Evolutionary conservation across 2,113 vertebrate genomes (phyloP), one percentile per base, ranked within the genome.

Genomic region (Paramisgurnus dabryanus): DNA sequence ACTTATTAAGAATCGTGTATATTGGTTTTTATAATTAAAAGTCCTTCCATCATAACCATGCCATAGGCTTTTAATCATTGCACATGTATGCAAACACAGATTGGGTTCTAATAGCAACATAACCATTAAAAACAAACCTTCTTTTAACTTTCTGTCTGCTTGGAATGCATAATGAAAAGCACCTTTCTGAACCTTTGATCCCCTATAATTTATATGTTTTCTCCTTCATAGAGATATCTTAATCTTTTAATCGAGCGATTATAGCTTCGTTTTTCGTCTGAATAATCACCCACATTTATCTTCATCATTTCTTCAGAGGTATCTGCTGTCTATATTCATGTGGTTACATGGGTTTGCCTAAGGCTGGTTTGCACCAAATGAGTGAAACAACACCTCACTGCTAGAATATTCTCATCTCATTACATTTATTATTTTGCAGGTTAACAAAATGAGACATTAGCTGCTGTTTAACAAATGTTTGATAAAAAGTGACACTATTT

Each of bases 301-400:
- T 47, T 27, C 13, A 18, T 80, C 50, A 67, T 67, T 60, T 67
- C 69, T 40, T 68, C 67, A 47, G 74, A 76, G 74, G 47, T 63
- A 50, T 61, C n/a, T 47, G 40, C 4, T 43, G n/a, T 3, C 69
- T 79, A 3, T 5, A 17, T 76, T 66, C 80, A 47, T 66, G 84
- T 78, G 75, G 6, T 67, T 53, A 79, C 81, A 78, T 18, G 80
- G 71, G 45, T 8, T 76, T 49, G 82, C 85, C 79, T 4, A 3
- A 76, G 67, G 79, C 60, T 18, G 22, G 17, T 78, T 58, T 79
- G 53, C 47, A 27, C 5, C 78, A 76, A 41, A 45, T 10, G 10
- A 57, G 39, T 64, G 34, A 83, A 85, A 58, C 12, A 75, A 58
- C 10, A 55, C 22, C n/a, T 5, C 67, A 50, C 67, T 53, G 4